Conservation (phyloP, 2,113 vertebrate genomes). For the Marmota monax region DNA sequence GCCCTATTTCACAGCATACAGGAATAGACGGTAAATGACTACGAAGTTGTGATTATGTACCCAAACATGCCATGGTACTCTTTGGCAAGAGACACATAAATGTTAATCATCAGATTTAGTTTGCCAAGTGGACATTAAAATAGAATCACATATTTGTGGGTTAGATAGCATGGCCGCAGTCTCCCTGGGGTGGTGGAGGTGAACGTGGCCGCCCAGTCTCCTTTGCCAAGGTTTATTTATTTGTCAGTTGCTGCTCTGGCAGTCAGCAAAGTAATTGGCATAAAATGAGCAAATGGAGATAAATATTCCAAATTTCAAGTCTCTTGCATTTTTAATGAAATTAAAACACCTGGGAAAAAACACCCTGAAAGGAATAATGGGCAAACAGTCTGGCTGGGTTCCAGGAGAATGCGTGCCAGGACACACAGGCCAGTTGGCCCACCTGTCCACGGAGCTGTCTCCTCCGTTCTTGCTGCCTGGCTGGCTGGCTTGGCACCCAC, state of each 20-base stretch:
- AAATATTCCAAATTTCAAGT: conserved; percentile 15
- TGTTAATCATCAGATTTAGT: conserved; percentile 38
- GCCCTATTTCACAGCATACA: background rate
- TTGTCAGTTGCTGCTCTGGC: background rate
- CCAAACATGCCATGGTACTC: background rate
- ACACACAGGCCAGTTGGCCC: rapidly evolving
- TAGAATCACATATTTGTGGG: background rate
- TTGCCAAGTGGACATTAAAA: conserved; percentile 58
- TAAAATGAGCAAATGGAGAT: conserved; percentile 45
- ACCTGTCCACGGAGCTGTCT: background rate
- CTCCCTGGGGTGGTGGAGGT: background rate
- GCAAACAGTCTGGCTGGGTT: background rate
- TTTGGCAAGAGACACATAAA: conserved; percentile 31
- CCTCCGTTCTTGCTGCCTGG: background rate
- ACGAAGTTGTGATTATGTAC: background rate
- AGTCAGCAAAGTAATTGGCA: conserved; percentile 28
- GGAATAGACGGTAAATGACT: background rate
- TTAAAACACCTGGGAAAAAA: conserved; percentile 21
- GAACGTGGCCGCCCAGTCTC: background rate
- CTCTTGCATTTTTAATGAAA: background rate
- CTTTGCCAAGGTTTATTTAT: conserved; percentile 59
- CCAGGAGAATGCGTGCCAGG: background rate
- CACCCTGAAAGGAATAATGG: background rate
- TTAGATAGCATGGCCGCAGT: background rate
- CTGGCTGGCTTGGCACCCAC: too few species aligned